Conservation (phyloP, 2,113 vertebrate species). For the Gyps fulvus region DNA sequence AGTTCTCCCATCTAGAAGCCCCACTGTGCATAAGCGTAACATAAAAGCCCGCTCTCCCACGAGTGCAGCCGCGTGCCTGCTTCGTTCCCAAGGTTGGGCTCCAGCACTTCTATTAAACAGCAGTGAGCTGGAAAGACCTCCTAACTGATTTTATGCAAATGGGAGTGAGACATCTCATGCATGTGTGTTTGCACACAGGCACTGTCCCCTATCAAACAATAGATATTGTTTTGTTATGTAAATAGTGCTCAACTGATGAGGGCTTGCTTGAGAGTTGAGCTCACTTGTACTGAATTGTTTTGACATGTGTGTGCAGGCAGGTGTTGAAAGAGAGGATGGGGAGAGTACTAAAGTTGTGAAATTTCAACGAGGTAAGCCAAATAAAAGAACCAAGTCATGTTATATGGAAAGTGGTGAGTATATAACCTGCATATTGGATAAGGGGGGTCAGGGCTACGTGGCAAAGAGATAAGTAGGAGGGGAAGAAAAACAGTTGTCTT, state of each 20-base stretch:
- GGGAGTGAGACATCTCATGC: neutral
- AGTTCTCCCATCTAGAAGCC: neutral
- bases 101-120: neutral
- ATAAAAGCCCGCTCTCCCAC: neutral
- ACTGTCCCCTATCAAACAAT: neutral
- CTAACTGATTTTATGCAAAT: constrained; percentile 27
- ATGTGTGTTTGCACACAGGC: neutral
- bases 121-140: constrained; percentile 31
- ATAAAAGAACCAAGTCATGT: neutral
- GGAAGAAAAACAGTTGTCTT: neutral
- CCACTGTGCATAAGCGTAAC: neutral
- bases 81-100: constrained; percentile 15
- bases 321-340: neutral
- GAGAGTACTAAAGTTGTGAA: neutral
- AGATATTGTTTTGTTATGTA: constrained; percentile 10
- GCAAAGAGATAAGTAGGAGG: neutral
- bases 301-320: neutral
- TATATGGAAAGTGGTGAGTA: neutral
- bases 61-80: neutral
- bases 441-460: neutral
- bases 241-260: neutral
- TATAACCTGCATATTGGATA: neutral
- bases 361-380: neutral
- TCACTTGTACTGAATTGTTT: neutral
- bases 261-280: neutral